These are phyloP conservation scores for Xiphophorus couchianus DNA, from an alignment of 2,113 vertebrate species.

Conservation along the genomic window DNA sequence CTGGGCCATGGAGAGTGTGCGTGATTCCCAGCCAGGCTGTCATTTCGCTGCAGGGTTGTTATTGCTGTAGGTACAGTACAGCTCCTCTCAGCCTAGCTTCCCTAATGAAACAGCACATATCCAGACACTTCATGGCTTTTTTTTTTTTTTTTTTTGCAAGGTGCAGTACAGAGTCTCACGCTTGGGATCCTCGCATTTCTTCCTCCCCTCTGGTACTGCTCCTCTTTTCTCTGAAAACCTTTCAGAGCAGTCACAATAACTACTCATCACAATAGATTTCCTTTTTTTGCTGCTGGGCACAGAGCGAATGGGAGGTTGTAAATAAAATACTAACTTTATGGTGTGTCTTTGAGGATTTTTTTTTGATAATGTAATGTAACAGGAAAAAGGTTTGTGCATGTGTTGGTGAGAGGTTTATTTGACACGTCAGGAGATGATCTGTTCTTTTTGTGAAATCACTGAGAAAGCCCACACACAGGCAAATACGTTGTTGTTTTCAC, in stretches of 20 bases:
- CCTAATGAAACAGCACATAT: constrained; percentile 47
- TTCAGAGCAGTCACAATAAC: constrained; percentile 32
- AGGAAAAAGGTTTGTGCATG: constrained; percentile 24
- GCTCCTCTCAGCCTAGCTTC: constrained; percentile 15
- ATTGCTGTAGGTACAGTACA: constrained; percentile 37
- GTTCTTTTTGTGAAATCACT: constrained; percentile 26
- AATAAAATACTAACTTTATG: constrained; percentile 1
- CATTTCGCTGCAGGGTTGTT: constrained; percentile 29
- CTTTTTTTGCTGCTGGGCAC: constrained; percentile 33
- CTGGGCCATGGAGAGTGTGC: constrained; percentile 10
- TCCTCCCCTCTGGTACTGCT: constrained; percentile 19
- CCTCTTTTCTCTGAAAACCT: constrained; percentile 34
- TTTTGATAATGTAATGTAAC: constrained; percentile 5
- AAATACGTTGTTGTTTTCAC: background rate
- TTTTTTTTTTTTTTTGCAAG: constrained; percentile 39
- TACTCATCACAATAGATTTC: constrained; percentile 37
- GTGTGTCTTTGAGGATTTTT: constrained; percentile 31
- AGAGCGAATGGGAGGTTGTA: constrained; percentile 13
- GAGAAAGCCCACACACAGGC: background rate
- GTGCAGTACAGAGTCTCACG: constrained; percentile 12
- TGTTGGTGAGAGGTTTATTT: constrained; percentile 12
- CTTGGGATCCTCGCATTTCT: constrained; percentile 5
- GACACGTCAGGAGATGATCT: constrained; percentile 29
- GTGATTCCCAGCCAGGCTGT: constrained; percentile 32
- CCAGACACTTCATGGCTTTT: constrained; percentile 11